A percentile compares a stretch with the other conserved stretches of the same genome.
Evolutionary conservation across 2,888 invertebrate species (phyloP).

Genomic region (Epiperipatus broadwayi): DNA sequence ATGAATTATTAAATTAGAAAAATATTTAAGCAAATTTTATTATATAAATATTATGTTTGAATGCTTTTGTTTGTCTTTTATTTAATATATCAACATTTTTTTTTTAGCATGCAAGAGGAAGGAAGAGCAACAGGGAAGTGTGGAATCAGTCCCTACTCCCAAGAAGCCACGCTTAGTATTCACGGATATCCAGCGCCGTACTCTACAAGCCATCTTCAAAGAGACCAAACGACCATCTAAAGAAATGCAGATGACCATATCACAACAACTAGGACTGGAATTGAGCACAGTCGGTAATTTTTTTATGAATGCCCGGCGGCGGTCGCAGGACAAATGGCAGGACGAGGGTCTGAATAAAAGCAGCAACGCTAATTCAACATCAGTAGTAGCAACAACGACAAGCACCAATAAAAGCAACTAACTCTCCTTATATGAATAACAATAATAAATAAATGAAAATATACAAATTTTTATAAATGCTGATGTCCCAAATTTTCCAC

Average conservation of each 20-base stretch:
- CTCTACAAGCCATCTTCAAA: conserved; percentile 99
- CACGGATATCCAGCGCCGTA: conserved; percentile 98
- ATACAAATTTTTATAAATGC: too few relatives aligned
- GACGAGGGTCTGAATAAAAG: conserved; percentile 46
- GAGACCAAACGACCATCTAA: conserved; percentile 98
- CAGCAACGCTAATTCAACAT: conserved; percentile 14
- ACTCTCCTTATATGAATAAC: background rate
- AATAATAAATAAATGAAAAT: too few relatives aligned
- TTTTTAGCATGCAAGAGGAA: conserved; percentile 7
- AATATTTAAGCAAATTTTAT: too few relatives aligned
- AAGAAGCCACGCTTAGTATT: conserved; percentile 99
- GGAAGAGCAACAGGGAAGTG: conserved; percentile 10
- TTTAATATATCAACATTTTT: conserved; percentile 5
- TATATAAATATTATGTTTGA: background rate
- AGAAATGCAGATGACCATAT: conserved; percentile 99
- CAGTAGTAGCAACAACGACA: too few relatives aligned
- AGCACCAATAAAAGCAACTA: too few relatives aligned
- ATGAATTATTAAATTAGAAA: too few relatives aligned
- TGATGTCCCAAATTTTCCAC: too few relatives aligned
- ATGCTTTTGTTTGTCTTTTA: background rate
- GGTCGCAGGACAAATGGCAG: conserved; percentile 79
- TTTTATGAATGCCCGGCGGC: conserved; percentile 98
- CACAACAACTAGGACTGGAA: conserved; percentile 82
- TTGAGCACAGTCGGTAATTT: conserved; percentile 97
- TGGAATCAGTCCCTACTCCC: conserved; percentile 45